Base-by-base conservation (phyloP, 1,140 invertebrate species). In the Pogonognathellus flavescens region DNA sequence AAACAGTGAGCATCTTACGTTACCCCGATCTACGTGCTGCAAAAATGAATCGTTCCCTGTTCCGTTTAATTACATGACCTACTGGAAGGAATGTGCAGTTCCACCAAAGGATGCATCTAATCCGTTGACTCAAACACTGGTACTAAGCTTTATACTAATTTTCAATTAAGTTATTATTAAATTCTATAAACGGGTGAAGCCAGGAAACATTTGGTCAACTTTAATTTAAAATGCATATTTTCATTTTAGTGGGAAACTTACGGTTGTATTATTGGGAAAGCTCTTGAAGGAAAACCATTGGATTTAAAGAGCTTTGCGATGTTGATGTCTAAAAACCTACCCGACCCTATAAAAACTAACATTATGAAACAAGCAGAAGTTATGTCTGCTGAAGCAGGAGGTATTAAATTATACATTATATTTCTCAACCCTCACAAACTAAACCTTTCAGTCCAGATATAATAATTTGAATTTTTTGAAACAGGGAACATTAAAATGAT, bases 251-350 rank as follows among this genome's bases (percentile, higher is more conserved):
- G 70, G 70, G 41, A 11, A 8, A 76, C 31, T 16, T 76, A 76
- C 10, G 31, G 31, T 18, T 76, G 70, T 50, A 14, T 76, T 10
- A 76, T 76, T 18, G 70, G 70, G 7, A 76, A 76, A 76, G 70
- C 41, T 18, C 16, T 76, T 8, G 70, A 76, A 10, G 70, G 70
- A 76, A 76, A 76, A 18, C 10, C 70, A 50, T 50, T 76, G 41
- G 41, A 31, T 25, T 82, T 82, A 20, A 18, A 82, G n/a, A 82
- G 55, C 55, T 82, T 57, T 82, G 80, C 80, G 20, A 57, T 59
- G 52, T 13, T 82, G 55, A 82, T 82, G 55, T 6, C 18, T 0
- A 82, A 31, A 25, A 82, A 82, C 31, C 55, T 82, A 3, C 55
- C 55, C 1, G 55, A 82, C 0, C 5, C 55, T 14, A 55, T 76